Evolutionary conservation across 2,797 vertebrate species (phyloP).

Genomic region (Arrhamphus sclerolepis): DNA sequence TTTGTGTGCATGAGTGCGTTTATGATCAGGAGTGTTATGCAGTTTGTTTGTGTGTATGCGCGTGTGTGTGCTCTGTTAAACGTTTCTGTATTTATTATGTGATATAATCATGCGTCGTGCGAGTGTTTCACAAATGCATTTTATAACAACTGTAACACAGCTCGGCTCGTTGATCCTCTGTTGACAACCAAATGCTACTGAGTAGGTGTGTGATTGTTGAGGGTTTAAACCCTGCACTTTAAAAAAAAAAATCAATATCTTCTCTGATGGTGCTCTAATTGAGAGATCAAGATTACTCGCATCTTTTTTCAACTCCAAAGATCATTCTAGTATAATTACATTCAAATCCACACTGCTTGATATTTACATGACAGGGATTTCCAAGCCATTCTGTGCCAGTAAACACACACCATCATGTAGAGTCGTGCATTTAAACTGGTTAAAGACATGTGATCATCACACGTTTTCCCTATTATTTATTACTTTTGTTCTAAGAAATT

Average conservation of each 20-base stretch:
- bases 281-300: constrained; percentile 38
- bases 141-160: constrained; percentile 32
- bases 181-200: constrained; percentile 52
- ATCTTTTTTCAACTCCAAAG: constrained; percentile 27
- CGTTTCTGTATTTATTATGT: constrained; percentile 77
- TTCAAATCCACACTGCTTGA: constrained; percentile 53
- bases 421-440: constrained; percentile 32
- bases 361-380: constrained; percentile 41
- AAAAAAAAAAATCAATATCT: constrained; percentile 45
- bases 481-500: constrained; percentile 29
- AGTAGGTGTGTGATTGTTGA: constrained; percentile 49
- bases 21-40: constrained; percentile 17
- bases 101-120: constrained; percentile 43
- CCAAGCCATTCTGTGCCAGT: constrained; percentile 29
- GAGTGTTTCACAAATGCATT: constrained; percentile 44
- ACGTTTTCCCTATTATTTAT: constrained; percentile 20
- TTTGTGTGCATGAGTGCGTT: constrained; percentile 53
- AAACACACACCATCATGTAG: constrained; percentile 37
- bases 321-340: constrained; percentile 33
- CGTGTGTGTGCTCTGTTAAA: constrained; percentile 28
- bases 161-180: constrained; percentile 41
- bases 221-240: constrained; percentile 65
- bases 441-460: constrained; percentile 15
- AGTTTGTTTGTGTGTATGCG: constrained; percentile 5
- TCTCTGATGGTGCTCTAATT: constrained; percentile 58